Evolutionary conservation across 2,797 vertebrate species (phyloP), one percentile per base, ranked within the genome.

Genomic region (Tokudaia muenninki): DNA sequence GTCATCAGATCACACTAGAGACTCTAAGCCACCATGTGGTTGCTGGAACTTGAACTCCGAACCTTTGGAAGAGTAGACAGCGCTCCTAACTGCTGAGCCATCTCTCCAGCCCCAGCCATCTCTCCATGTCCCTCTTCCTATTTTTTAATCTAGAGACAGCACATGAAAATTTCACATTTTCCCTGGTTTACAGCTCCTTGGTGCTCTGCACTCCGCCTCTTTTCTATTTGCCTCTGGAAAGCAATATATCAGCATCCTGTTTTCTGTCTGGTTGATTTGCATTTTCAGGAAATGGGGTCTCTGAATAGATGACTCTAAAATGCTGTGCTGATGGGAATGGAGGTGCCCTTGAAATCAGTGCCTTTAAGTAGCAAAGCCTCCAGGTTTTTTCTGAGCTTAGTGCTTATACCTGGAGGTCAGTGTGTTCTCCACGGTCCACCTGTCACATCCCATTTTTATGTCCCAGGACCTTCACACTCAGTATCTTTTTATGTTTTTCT

Each of bases 251-350:
- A 74, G 84, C 29, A 11, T 41, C 70, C 24, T 3, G 22, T 26
- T 77, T 67, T 78, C 61, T 88, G 24, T 22, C 61, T 93, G 57
- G 44, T 31, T 95, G 80, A 94, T 70, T 65, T 96, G 24, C 22
- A 75, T 83, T 97, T 95, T 50, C 13, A 88, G 74, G 74, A 94
- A 94, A 29, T 59, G 24, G 47, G 16, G 22, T 77, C 11, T 89
- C 47, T 94, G 61, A 78, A 34, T 90, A 37, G 50, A 59, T 94
- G n/a, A 55, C 11, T 77, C 14, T n/a, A 78, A 88, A 91, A 77
- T 84, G 91, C 61, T 2, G 3, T 55, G 50, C 7, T 86, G 29
- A 61, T 57, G 11, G 26, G 10, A 8, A 22, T 44, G 1, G 16
- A n/a, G 17, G 2, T 93, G 7, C 12, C 21, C n/a, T 78, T 74